These are phyloP conservation scores for Chaunax sp. DNA, from an alignment of 2,797 vertebrate species.

Conservation along the genomic window DNA sequence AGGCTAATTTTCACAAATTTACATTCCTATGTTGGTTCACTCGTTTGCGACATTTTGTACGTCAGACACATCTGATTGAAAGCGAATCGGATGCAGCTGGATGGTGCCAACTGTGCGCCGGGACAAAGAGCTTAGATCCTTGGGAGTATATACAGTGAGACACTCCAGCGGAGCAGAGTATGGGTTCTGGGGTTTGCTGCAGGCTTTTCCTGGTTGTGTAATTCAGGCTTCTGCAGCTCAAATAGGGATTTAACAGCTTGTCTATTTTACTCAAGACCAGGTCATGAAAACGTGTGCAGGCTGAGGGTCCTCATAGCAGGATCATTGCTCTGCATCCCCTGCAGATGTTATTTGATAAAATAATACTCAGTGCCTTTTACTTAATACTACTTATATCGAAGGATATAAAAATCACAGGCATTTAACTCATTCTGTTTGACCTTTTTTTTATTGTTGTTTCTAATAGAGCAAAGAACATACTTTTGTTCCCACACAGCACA, in stretches of 20 bases:
- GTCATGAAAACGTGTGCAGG: constrained; percentile 48
- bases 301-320: constrained; percentile 11
- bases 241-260: constrained; percentile 69
- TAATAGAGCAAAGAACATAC: too few relatives aligned
- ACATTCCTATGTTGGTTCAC: constrained; percentile 16
- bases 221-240: constrained; percentile 62
- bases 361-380: too few relatives aligned
- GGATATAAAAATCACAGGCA: too few relatives aligned
- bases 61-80: constrained; percentile 44
- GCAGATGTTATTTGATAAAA: too few relatives aligned
- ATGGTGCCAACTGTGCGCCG: constrained; percentile 58
- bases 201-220: constrained; percentile 72
- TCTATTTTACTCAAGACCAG: constrained; percentile 64
- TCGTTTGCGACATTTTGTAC: constrained; percentile 43
- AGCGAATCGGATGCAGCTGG: constrained; percentile 46
- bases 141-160: constrained; percentile 53
- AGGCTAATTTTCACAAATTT: too few relatives aligned
- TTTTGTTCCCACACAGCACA: too few relatives aligned
- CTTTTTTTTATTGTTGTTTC: too few relatives aligned
- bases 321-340: too few relatives aligned
- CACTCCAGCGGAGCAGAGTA: constrained; percentile 34
- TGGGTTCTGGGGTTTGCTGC: constrained; percentile 52
- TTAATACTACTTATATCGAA: too few relatives aligned
- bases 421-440: background rate
- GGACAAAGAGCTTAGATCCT: constrained; percentile 58